Base-by-base conservation (phyloP, 2,888 invertebrate genomes). In the Athrips mouffetella region DNA sequence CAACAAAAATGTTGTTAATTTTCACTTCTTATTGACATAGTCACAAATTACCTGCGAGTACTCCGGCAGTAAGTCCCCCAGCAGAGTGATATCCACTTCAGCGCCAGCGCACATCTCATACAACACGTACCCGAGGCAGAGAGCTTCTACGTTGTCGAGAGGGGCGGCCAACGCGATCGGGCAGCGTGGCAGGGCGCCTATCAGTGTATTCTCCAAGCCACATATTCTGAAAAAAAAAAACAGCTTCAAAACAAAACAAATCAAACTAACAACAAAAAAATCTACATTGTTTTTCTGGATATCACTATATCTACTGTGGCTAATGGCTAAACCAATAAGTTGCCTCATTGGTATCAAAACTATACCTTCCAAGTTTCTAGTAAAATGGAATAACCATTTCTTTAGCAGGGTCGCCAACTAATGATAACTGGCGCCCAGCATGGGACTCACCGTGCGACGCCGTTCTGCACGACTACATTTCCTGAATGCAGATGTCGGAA, bases 41-140 rank as follows among this genome's bases (percentile, higher is more conserved):
- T 6, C 8, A 13, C 21, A 16, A 23, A 8, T 81, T 73, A 95
- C 94, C 84, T 94, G 93, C 46, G 95, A 94, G 92, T 78, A 93
- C 80, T 75, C 91, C 74, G 73, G 58, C 45, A 94, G 86, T 68
- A 96, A 92, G 56, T 92, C 92, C 2, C 93, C 91, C 58, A 94
- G 91, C 45, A 95, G 91, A 31, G 93, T 89, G 40, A 93, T 89
- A 60, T 93, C 92, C 55, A 96, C 82, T 68, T 96, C 95, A 59
- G 93, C 92, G 30, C 96, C 97, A 13, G 95, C 93, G 63, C 96
- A 93, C 97, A 97, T 97, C 86, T 97, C 97, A 76, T 94, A 97
- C 49, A 98, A 87, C 67, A 97, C 91, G 75, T 95, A 94, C 23
- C 96, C 96, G 62, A 97, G 93, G 80, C 91, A 82, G 20, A 90